Evolutionary conservation across 2,888 invertebrate genomes (phyloP), one percentile per base, ranked within the genome.

Genomic region (Oxytorus armatus): DNA sequence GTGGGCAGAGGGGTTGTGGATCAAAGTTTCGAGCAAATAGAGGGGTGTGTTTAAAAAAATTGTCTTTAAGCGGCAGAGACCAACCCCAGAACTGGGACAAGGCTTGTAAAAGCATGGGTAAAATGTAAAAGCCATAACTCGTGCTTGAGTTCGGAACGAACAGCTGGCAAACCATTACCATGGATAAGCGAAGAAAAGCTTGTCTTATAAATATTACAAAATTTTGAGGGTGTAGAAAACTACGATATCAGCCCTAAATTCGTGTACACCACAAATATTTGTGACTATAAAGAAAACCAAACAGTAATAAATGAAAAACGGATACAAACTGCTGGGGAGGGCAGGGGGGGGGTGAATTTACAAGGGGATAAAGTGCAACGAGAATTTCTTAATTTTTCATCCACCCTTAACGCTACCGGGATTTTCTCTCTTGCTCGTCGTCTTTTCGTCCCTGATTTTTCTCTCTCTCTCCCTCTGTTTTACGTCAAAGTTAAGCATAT

Each of bases 31-130:
- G 42, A 47, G 59, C 53, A 44, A 63, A 55, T 53, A 61, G 21
- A 51, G 72, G 66, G 53, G 51, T 53, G 55, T 39, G 57, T 61
- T n/a, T 63, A 14, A 55, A 63, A 73, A 78, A 78, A 66, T 66
- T 68, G 44, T 74, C 42, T 69, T 55, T 63, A 33, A 39, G 36
- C 16, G 33, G 0, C 14, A 66, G 47, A 66, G 47, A 29, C 55
- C 11, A 33, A 36, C 39, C 36, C 36, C n/a, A 16, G 10, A 21
- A 51, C 16, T 10, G 10, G 5, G 53, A 5, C 33, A 11, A 29
- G 16, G 10, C 29, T 3, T 68, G 51, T 36, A 25, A 39, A 23
- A 68, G 39, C 68, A 23, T 10, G 18, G 36, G 72, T 2, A 29
- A 25, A 10, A 59, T 33, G 16, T 16, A 47, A 23, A 57, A 77